Conservation (phyloP, 2,797 vertebrate species). For the Alca torda region DNA sequence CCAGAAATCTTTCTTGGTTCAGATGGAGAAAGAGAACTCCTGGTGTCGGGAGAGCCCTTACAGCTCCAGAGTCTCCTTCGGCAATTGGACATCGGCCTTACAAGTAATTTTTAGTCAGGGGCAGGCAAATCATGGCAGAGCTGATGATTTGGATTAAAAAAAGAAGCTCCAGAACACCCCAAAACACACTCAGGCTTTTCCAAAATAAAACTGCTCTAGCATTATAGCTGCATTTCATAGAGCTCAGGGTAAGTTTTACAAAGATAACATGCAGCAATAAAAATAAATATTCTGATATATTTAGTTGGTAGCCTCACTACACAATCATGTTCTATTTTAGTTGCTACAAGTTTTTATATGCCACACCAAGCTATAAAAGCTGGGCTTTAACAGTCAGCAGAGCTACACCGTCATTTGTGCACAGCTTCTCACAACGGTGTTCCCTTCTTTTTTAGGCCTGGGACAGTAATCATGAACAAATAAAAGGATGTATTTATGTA, state of each 20-base stretch:
- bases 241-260: not conserved
- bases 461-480: not conserved
- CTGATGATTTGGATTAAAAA: not conserved
- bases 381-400: not conserved
- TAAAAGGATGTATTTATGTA: not conserved
- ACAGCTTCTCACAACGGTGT: not conserved
- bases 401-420: not conserved
- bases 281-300: constrained; percentile 39
- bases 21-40: fast-evolving
- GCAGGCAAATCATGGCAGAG: not conserved
- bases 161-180: not conserved
- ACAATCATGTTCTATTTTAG: constrained; percentile 32
- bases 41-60: not conserved
- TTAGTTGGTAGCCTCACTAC: constrained; percentile 8
- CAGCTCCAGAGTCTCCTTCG: not conserved
- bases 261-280: not conserved
- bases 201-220: not conserved
- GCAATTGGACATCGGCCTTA: not conserved
- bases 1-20: not conserved
- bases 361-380: not conserved
- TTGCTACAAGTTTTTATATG: not conserved
- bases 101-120: not conserved
- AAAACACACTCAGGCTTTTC: not conserved
- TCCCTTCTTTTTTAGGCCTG: not conserved
- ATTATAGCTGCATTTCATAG: not conserved